Evolutionary conservation across 1,140 invertebrate genomes (phyloP).

Genomic region (Cryptotermes secundus): DNA sequence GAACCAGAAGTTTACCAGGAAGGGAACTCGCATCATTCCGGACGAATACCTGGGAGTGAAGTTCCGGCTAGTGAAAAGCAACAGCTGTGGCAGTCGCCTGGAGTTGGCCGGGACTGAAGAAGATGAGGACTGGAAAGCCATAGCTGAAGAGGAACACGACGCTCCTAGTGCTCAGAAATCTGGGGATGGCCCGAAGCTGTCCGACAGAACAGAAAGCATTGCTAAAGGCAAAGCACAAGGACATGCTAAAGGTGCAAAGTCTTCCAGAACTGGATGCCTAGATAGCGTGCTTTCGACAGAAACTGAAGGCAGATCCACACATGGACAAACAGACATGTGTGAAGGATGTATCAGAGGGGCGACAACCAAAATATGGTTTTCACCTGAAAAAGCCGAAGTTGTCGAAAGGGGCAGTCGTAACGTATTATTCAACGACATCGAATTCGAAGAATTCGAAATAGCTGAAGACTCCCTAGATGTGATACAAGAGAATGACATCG

Average conservation of each 20-base stretch:
- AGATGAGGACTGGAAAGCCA: conserved; percentile 31
- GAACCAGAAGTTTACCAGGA: conserved; percentile 53
- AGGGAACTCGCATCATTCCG: conserved; percentile 36
- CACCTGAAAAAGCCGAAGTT: background rate
- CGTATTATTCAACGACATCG: conserved; percentile 59
- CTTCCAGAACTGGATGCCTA: conserved; percentile 41
- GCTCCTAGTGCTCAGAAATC: background rate
- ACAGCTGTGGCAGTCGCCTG: conserved; percentile 78
- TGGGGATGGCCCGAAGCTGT: no score
- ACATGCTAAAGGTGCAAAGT: conserved; percentile 48
- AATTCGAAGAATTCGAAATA: conserved; percentile 79
- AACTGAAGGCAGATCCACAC: background rate
- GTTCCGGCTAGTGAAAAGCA: conserved; percentile 77
- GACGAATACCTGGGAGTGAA: conserved; percentile 55
- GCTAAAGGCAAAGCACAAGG: conserved; percentile 50
- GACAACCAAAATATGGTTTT: background rate
- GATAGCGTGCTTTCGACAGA: background rate
- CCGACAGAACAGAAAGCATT: conserved; percentile 37
- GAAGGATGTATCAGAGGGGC: background rate
- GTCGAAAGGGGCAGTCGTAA: background rate
- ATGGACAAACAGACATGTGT: no score
- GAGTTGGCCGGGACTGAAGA: conserved; percentile 68
- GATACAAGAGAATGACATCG: background rate
- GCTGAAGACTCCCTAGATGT: conserved; percentile 47
- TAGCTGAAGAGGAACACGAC: conserved; percentile 3